Evolutionary conservation across 1,140 invertebrate species (phyloP).

Genomic region (Drosophila ironensis): DNA sequence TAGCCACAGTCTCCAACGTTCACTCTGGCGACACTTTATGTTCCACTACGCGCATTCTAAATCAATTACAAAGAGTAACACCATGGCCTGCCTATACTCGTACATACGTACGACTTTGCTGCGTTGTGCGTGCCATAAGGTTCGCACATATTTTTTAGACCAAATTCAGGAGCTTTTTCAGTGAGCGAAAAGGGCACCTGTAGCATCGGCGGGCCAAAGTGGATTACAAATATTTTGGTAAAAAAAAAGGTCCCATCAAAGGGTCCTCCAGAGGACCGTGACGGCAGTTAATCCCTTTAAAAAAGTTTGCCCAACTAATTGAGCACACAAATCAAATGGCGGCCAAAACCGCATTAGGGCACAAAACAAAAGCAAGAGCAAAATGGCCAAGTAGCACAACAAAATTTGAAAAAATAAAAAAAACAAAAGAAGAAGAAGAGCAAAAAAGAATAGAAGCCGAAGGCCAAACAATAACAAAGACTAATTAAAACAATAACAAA

Average conservation of each 20-base stretch:
- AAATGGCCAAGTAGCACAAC: constrained; percentile 12
- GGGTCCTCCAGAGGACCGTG: too few species aligned
- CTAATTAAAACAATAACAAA: constrained; percentile 34
- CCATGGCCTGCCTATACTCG: too few species aligned
- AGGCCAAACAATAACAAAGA: constrained; percentile 18
- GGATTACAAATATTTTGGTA: constrained; percentile 21
- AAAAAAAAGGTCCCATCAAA: not conserved
- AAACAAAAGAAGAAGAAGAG: too few species aligned
- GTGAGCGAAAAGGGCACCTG: too few species aligned
- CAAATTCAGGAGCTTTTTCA: too few species aligned
- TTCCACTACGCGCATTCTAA: constrained; percentile 16
- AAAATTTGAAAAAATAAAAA: too few species aligned
- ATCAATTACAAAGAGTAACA: constrained; percentile 12
- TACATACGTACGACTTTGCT: too few species aligned
- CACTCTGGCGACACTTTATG: not conserved
- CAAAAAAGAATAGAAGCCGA: constrained; percentile 7
- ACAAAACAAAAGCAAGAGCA: too few species aligned
- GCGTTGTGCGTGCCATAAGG: not conserved
- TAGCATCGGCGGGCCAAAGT: not conserved
- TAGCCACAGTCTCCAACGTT: not conserved
- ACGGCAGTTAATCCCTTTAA: constrained; percentile 39
- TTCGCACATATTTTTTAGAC: too few species aligned
- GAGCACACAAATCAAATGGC: constrained; percentile 41
- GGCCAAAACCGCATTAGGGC: constrained; percentile 21
- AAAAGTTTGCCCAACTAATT: constrained; percentile 44